These are phyloP conservation scores for Alauda arvensis DNA, from an alignment of 2,797 vertebrate genomes.

Conservation along the genomic window DNA sequence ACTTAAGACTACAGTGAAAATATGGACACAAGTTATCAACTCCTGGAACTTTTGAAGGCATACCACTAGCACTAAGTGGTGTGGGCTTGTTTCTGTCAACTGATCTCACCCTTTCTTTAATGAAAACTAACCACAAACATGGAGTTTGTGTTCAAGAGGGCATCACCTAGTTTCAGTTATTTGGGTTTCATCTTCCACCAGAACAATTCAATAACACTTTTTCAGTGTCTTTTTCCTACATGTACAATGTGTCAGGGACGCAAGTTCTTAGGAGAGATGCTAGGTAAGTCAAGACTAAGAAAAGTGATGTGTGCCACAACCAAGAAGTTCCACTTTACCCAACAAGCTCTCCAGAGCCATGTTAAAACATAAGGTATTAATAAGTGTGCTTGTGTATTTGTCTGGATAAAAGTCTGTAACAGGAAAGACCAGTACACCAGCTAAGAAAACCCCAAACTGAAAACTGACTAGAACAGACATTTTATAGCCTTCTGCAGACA, in stretches of 20 bases:
- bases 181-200: neutral
- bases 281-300: neutral
- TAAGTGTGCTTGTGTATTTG: neutral
- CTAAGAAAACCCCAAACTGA: neutral
- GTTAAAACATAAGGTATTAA: neutral
- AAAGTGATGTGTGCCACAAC: neutral
- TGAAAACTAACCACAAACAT: neutral
- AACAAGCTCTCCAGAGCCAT: neutral
- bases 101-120: neutral
- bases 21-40: neutral
- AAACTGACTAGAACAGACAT: neutral
- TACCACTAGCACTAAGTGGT: neutral
- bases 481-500: neutral
- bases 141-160: neutral
- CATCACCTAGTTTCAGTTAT: neutral
- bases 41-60: neutral
- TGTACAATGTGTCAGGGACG: neutral
- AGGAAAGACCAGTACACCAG: neutral
- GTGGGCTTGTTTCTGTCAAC: neutral
- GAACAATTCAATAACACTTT: neutral
- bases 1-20: neutral
- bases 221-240: neutral
- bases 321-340: neutral
- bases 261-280: neutral
- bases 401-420: neutral